Conservation (phyloP, 2,797 vertebrate species). For the Vipera ursinii region DNA sequence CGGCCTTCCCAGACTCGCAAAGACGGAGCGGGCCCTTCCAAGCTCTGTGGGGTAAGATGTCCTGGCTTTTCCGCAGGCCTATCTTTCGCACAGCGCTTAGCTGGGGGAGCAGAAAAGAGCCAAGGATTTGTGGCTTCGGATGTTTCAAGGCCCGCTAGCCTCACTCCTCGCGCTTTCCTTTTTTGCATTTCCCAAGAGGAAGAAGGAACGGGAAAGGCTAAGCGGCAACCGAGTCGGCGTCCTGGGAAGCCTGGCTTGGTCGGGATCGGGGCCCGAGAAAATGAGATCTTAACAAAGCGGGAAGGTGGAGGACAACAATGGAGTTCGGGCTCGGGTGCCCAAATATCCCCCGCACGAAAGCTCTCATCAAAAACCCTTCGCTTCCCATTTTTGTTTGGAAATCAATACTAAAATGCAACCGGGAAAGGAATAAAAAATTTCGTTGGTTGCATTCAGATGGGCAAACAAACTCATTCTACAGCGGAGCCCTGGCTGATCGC, state of each 20-base stretch:
- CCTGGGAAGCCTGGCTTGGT: conserved; percentile 67
- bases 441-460: neutral
- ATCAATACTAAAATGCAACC: neutral
- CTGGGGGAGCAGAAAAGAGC: neutral
- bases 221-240: neutral
- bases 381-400: neutral
- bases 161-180: neutral
- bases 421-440: neutral
- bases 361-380: neutral
- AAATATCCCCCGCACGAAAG: conserved; percentile 46
- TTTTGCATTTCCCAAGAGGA: neutral
- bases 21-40: neutral
- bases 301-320: conserved; percentile 83
- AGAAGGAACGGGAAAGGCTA: neutral
- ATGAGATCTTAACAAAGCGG: conserved; percentile 84
- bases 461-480: neutral
- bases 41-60: too few species aligned
- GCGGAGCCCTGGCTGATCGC: neutral
- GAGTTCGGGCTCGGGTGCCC: conserved; percentile 64
- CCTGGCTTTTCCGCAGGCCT: neutral
- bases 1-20: neutral
- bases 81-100: neutral
- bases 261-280: conserved; percentile 81
- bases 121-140: neutral
- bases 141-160: neutral